Base-by-base conservation (phyloP, 2,888 invertebrate species). In the Lamproptera curius region DNA sequence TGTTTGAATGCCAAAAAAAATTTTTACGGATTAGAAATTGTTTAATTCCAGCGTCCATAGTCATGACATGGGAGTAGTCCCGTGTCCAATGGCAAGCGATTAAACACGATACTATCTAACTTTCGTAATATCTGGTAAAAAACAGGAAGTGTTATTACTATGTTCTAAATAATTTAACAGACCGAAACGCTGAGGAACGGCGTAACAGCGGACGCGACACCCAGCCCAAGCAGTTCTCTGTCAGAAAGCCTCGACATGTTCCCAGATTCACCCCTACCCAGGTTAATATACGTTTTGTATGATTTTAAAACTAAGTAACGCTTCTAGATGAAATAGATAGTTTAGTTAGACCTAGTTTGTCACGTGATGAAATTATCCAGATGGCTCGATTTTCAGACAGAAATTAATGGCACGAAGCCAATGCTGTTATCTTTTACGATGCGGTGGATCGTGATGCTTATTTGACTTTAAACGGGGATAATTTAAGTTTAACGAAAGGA, bases 231-330 rank as follows among this genome's bases (percentile, higher is more conserved):
- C 77, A 96, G 96, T 70, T 96, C 96, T 58, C 91, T 97, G 46
- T 95, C 96, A 59, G 97, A 97, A 86, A 94, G 95, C 59, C 88
- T 96, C 63, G 97, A 97, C 83, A 91, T 94, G 68, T 97, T 96
- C 77, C 95, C 96, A 38, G 96, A 96, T 67, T 96, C 97, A 56
- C 95, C 96, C 14, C 89, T 94, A 66, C 95, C 93, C 86, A 94
- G 95, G 89, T 93, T 76, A 68, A 46, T 50, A 40, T 26, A 9
- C 33, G 5, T 44, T 37, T 1, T 20, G 10, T 37, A 23, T 15
- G 10, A 40, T 35, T n/a, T 42, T 20, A 20, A 20, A 20, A 20
- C 6, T 5, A 20, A 20, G 6, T 20, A 20, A 20, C 11, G 48
- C 43, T 49, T 53, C 42, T 46, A 51, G 46, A 49, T 28, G 11